Base-by-base conservation (phyloP, 2,797 vertebrate genomes). In the Smutsia gigantea region DNA sequence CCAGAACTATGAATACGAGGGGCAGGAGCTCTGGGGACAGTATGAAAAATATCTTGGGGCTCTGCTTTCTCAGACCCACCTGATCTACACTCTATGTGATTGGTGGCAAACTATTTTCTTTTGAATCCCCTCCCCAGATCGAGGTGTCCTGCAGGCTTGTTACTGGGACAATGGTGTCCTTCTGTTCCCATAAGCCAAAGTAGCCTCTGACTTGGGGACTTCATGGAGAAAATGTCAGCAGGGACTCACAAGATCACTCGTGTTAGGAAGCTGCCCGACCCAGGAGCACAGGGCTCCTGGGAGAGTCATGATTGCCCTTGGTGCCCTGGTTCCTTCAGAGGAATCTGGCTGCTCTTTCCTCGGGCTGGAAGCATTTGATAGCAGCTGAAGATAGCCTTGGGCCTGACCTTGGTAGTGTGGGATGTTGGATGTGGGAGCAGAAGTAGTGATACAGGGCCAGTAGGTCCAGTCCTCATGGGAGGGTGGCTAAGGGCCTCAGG, bases 41-140 rank as follows among this genome's bases (percentile, higher is more conserved):
- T 42, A 19, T 69, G 57, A 87, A 96, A 46, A 69, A 18, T 78
- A 66, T 57, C 49, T 93, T 55, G 72, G 42, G 23, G 27, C 55
- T 92, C 77, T 87, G 1, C 49, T 37, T 4, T 78, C 18, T 88
- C 14, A 9, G 4, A 17, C 42, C 21, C 29, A 34, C 31, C 71
- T 81, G 9, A n/a, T 17, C 55, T 81, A 53, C 77, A 21, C 34
- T 23, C 4, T 77, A 4, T 63, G 12, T 63, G 29, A 61, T 27
- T 53, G 27, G 9, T 87, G 68, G 34, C 39, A 82, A 46, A 82
- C 75, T 86, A 6, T 29, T 95, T 93, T 95, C 92, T 34, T 72
- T 87, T 18, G 64, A 86, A 42, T 75, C 12, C 18, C n/a, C 51
- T 91, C 64, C 66, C n/a, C 53, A 68, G 6, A 18, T 68, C 14